A percentile compares a stretch with the other conserved stretches of the same genome.
Conservation (phyloP, 2,888 invertebrate genomes). For the Melinopterus prodromus region DNA sequence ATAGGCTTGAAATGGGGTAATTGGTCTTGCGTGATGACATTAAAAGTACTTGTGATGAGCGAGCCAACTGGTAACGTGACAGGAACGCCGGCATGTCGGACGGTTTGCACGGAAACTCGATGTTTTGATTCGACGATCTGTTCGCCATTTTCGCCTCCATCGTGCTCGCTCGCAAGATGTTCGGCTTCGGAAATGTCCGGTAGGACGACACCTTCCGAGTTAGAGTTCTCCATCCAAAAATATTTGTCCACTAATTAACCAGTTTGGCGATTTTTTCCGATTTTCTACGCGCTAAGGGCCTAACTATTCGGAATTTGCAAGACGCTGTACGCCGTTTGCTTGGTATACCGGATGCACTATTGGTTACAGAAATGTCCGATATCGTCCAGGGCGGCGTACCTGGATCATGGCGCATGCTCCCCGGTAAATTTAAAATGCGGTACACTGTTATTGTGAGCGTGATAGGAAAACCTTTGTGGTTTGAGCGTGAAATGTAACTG, state of each 20-base stretch:
- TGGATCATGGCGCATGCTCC: slow-evolving; percentile 49
- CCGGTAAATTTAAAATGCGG: slow-evolving; percentile 51
- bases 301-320: slow-evolving; percentile 6
- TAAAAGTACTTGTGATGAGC: slow-evolving; percentile 82
- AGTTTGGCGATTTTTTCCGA: not conserved
- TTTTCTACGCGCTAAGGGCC: not conserved
- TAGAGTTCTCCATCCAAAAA: slow-evolving; percentile 60
- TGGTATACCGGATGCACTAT: slow-evolving; percentile 48
- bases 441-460: not conserved
- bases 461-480: not conserved
- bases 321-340: slow-evolving; percentile 8
- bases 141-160: slow-evolving; percentile 65
- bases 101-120: slow-evolving; percentile 56
- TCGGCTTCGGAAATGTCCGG: slow-evolving; percentile 78
- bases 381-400: slow-evolving; percentile 52
- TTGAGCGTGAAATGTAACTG: not conserved
- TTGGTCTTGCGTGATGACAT: slow-evolving; percentile 86
- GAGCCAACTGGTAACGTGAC: slow-evolving; percentile 82
- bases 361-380: slow-evolving; percentile 54
- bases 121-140: slow-evolving; percentile 55
- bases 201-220: slow-evolving; percentile 73
- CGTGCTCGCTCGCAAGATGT: slow-evolving; percentile 70
- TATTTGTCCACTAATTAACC: slow-evolving; percentile 41
- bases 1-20: slow-evolving; percentile 85
- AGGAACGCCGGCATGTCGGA: slow-evolving; percentile 62